A percentile compares a stretch with the other conserved stretches of the same genome.
These are phyloP conservation scores for Mesoclemmys tuberculata DNA, from an alignment of 2,113 vertebrate species.

Conservation along the genomic window DNA sequence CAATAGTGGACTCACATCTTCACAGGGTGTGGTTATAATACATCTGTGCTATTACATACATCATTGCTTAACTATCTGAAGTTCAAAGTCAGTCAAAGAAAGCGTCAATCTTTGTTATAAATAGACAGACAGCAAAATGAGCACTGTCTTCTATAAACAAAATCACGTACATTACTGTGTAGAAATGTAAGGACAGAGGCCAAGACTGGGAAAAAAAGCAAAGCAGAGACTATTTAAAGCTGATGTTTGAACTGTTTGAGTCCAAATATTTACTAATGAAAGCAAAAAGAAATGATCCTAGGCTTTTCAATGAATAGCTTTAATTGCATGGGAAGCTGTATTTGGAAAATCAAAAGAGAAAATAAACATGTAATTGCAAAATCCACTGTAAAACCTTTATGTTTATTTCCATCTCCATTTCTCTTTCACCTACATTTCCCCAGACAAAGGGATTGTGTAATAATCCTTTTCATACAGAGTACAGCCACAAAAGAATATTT, in stretches of 20 bases:
- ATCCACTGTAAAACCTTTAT: constrained; percentile 37
- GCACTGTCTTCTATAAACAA: constrained; percentile 47
- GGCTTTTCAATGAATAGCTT: constrained; percentile 39
- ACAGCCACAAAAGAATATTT: constrained; percentile 58
- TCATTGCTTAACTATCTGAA: not conserved
- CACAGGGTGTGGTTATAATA: not conserved
- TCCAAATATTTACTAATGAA: constrained; percentile 64
- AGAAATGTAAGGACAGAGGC: constrained; percentile 16
- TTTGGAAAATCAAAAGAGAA: constrained; percentile 24
- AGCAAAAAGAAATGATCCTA: not conserved
- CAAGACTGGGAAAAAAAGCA: not conserved
- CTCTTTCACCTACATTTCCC: constrained; percentile 66
- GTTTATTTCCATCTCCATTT: constrained; percentile 60
- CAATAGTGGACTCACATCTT: not conserved
- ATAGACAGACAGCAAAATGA: constrained; percentile 37
- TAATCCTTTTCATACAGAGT: constrained; percentile 63
- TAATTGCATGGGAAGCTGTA: constrained; percentile 35
- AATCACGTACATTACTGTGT: not conserved
- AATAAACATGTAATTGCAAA: constrained; percentile 43
- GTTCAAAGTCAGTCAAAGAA: not conserved
- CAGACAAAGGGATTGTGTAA: constrained; percentile 48
- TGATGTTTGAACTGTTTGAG: constrained; percentile 60
- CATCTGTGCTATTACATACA: not conserved
- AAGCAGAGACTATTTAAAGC: constrained; percentile 61
- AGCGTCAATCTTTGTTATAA: constrained; percentile 22